A percentile compares a stretch with the other conserved stretches of the same genome.
Evolutionary conservation across 2,797 vertebrate species (phyloP).

Genomic region (Gila robusta): DNA sequence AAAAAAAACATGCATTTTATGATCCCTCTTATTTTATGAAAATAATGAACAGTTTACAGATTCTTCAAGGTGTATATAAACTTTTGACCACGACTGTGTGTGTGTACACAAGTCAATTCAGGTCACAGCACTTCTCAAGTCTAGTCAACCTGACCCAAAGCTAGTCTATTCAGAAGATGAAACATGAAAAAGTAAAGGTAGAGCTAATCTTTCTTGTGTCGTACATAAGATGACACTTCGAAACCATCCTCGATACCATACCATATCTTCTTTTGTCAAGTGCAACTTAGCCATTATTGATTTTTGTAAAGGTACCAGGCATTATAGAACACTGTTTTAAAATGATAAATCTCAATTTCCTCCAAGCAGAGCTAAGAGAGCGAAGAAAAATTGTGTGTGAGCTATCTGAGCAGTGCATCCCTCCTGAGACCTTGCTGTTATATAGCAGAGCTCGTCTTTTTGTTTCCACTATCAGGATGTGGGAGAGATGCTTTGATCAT

Average conservation of each 20-base stretch:
- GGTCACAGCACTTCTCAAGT: not conserved
- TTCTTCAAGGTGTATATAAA: too few species aligned
- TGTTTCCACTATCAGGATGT: conserved; percentile 61
- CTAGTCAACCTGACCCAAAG: not conserved
- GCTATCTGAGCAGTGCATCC: conserved; percentile 42
- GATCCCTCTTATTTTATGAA: too few species aligned
- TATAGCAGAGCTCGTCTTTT: conserved; percentile 61
- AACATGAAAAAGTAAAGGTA: not conserved
- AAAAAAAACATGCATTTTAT: too few species aligned
- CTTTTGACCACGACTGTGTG: too few species aligned
- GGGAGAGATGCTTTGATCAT: conserved; percentile 73
- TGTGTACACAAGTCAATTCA: not conserved
- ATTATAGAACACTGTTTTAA: not conserved
- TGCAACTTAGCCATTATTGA: not conserved
- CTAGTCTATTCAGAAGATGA: not conserved
- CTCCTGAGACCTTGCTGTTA: conserved; percentile 62
- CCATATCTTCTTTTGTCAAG: not conserved
- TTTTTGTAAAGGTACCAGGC: not conserved
- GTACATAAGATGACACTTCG: not conserved
- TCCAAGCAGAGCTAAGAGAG: conserved; percentile 21
- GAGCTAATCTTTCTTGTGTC: too few species aligned
- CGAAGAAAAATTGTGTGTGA: not conserved
- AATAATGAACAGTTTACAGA: too few species aligned
- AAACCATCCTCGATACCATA: not conserved
- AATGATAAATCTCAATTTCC: conserved; percentile 28